phyloP scores from a whole-genome alignment of 2,113 vertebrate species.

The Nothocercus nigrocapillus region DNA sequence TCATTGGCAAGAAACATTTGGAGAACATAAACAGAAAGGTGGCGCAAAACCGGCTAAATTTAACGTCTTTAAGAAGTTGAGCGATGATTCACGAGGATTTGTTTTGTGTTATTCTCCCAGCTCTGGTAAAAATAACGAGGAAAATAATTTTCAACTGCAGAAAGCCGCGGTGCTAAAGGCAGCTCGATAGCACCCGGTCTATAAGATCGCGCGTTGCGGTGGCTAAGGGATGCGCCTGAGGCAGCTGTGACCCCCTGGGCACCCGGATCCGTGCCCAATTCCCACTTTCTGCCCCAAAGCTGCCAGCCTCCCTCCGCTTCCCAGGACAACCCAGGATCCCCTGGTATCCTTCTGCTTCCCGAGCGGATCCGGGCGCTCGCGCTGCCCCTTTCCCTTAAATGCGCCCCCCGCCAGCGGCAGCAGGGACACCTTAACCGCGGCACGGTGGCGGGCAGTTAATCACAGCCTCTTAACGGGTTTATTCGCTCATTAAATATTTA shows the following conservation, averaged over 20 bases:
- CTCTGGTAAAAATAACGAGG: slow-evolving; percentile 45
- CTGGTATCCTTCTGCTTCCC: no score
- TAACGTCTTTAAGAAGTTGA: slow-evolving; percentile 40
- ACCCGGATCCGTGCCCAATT: no score
- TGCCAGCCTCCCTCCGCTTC: no score
- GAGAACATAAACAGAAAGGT: slow-evolving; percentile 63
- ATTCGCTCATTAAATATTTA: slow-evolving; percentile 79
- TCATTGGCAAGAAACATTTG: slow-evolving; percentile 45
- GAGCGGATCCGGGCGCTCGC: no score
- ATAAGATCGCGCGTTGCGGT: not conserved
- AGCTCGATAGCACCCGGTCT: slow-evolving; percentile 15
- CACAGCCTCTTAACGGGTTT: slow-evolving; percentile 79
- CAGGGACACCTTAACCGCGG: slow-evolving; percentile 56
- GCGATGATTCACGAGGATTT: slow-evolving; percentile 54
- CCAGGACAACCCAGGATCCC: no score
- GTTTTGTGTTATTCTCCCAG: slow-evolving; percentile 26
- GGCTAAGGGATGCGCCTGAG: no score
- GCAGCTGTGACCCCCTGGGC: no score
- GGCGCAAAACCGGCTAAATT: slow-evolving; percentile 58
- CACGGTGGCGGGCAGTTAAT: slow-evolving; percentile 65
- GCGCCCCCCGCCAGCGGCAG: slow-evolving; percentile 55
- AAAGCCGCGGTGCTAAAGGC: not conserved
- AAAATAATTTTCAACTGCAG: slow-evolving; percentile 35
- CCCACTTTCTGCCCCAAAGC: no score
- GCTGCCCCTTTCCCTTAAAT: slow-evolving; percentile 31